Evolutionary conservation across 2,113 vertebrate genomes (phyloP).

Genomic region (Cynopterus brachyotis): DNA sequence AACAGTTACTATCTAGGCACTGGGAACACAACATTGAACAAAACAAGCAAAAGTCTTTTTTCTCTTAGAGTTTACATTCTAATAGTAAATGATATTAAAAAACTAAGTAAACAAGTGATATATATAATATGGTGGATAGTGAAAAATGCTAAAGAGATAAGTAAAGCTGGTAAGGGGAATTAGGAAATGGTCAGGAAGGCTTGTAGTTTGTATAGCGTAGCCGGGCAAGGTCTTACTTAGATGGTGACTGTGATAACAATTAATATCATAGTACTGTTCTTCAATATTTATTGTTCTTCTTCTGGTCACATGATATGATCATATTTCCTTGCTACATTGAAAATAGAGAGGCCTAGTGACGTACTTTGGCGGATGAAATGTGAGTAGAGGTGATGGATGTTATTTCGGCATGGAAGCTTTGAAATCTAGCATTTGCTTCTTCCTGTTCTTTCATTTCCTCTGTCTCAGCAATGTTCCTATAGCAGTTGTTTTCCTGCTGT

Average conservation of each 20-base stretch:
- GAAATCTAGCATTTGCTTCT: neutral
- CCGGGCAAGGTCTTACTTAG: neutral
- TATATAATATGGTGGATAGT: neutral
- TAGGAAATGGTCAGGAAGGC: neutral
- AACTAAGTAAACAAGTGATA: neutral
- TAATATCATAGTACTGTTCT: neutral
- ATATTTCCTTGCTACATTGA: neutral
- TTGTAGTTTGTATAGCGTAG: neutral
- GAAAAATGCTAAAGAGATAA: neutral
- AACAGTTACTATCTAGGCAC: neutral
- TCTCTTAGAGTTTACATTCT: neutral
- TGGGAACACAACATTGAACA: neutral
- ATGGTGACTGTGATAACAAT: neutral
- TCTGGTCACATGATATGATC: neutral
- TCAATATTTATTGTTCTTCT: neutral
- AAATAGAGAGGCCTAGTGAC: neutral
- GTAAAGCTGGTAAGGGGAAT: neutral
- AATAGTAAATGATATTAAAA: neutral
- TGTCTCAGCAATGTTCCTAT: no score
- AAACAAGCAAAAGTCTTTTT: neutral
- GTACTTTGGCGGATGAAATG: neutral
- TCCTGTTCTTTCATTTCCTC: neutral
- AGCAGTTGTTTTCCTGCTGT: neutral
- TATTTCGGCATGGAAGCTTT: neutral
- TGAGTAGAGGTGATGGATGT: neutral